A percentile compares a stretch with the other conserved stretches of the same genome.
phyloP scores from a whole-genome alignment of 2,888 invertebrate genomes.

The Coenonympha arcania region DNA sequence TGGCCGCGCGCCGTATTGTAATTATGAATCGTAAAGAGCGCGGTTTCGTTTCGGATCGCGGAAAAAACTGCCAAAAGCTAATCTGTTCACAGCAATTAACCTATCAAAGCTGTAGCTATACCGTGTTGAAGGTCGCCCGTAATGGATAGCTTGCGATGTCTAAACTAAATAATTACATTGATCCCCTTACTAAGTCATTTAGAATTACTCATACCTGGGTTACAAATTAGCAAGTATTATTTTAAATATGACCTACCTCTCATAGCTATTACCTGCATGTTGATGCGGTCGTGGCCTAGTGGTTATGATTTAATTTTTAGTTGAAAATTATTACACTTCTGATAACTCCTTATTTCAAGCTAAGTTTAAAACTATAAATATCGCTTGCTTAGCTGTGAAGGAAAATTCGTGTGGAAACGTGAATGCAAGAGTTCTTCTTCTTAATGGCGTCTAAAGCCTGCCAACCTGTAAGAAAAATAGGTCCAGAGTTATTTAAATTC shows the following conservation, averaged over 20 bases:
- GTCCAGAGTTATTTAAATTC: no score
- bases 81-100: constrained; percentile 69
- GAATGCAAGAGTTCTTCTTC: no score
- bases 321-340: no score
- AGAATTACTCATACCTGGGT: not conserved
- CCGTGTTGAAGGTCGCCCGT: constrained; percentile 59
- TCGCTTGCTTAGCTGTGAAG: no score
- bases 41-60: constrained; percentile 40
- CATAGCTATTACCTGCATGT: no score
- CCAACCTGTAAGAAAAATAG: no score
- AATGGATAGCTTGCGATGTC: constrained; percentile 44
- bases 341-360: no score
- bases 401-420: not conserved
- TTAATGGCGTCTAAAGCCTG: no score
- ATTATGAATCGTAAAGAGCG: constrained; percentile 71
- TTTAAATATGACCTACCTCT: no score
- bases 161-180: constrained; percentile 11
- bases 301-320: no score
- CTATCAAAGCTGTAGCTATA: constrained; percentile 66
- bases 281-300: no score
- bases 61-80: constrained; percentile 67
- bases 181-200: constrained; percentile 22
- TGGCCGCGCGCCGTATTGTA: constrained; percentile 58
- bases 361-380: no score
- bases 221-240: not conserved